Evolutionary conservation across 2,797 vertebrate species (phyloP).

Genomic region (Ptychobarbus kaznakovi): DNA sequence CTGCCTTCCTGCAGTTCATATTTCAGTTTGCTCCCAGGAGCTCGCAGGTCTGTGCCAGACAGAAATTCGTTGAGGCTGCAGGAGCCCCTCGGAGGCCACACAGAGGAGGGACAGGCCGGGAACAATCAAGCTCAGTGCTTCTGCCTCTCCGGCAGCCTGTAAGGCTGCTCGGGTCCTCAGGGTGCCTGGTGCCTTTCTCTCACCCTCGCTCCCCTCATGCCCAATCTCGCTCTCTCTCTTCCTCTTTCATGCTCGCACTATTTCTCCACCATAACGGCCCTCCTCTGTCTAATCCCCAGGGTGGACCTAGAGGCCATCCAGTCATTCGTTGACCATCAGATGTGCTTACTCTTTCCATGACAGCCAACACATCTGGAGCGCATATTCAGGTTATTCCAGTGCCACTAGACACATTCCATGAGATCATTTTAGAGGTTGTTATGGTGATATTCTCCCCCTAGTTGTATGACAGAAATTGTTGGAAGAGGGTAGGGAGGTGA

Average conservation of each 20-base stretch:
- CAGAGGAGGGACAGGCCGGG: constrained; percentile 88
- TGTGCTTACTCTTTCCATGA: constrained; percentile 98
- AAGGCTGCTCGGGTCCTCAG: constrained; percentile 91
- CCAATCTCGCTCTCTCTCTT: constrained; percentile 57
- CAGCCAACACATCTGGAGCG: constrained; percentile 99
- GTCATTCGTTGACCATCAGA: constrained; percentile 98
- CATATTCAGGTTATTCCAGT: constrained; percentile 97
- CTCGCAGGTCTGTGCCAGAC: constrained; percentile 93
- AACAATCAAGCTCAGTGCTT: constrained; percentile 91
- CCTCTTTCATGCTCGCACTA: constrained; percentile 63
- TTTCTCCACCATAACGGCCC: constrained; percentile 71
- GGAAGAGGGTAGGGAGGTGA: constrained; percentile 76
- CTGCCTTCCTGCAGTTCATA: constrained; percentile 85
- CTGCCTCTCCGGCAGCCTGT: constrained; percentile 79
- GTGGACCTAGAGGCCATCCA: constrained; percentile 91
- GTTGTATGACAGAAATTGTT: constrained; percentile 98
- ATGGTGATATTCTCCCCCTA: constrained; percentile 92
- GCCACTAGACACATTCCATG: constrained; percentile 97
- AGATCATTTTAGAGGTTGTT: constrained; percentile 92
- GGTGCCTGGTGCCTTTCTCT: constrained; percentile 83
- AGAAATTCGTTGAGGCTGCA: no score
- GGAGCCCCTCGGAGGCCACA: constrained; percentile 92
- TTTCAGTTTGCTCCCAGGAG: constrained; percentile 96
- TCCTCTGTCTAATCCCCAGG: constrained; percentile 76
- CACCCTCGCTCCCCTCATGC: constrained; percentile 67